Percentiles rank a stretch among this genome's conserved stretches.
phyloP scores from a whole-genome alignment of 2,797 vertebrate genomes.

The Hafferia zeledoni region DNA sequence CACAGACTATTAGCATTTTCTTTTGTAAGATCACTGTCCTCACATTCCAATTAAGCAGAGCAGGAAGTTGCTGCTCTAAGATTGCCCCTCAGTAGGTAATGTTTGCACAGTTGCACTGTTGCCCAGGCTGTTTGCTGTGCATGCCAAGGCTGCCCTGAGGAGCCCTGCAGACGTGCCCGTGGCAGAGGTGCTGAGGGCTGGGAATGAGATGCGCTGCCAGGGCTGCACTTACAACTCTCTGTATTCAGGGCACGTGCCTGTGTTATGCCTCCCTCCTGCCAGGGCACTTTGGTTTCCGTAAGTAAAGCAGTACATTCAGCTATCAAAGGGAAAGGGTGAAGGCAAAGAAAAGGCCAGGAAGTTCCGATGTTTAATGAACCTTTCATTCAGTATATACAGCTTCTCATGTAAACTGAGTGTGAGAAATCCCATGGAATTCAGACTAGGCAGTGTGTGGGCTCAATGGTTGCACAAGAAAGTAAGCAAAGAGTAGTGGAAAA shows the following conservation, averaged over 20 bases:
- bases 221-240: rapidly evolving
- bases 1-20: not conserved
- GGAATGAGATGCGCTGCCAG: not conserved
- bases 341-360: conserved; percentile 52
- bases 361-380: conserved; percentile 41
- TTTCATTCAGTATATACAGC: not conserved
- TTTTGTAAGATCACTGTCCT: not conserved
- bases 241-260: not conserved
- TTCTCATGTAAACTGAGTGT: not conserved
- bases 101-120: not conserved
- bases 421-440: conserved; percentile 15
- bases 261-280: conserved; percentile 23
- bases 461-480: not conserved
- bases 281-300: conserved; percentile 30
- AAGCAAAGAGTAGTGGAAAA: not conserved
- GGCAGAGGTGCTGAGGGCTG: not conserved
- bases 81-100: not conserved
- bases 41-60: not conserved
- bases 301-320: conserved; percentile 37
- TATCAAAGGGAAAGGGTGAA: conserved; percentile 38
- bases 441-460: not conserved
- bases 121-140: not conserved
- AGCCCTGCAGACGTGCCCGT: not conserved
- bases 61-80: not conserved
- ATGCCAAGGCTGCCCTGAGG: not conserved